A percentile compares a stretch with the other conserved stretches of the same genome.
phyloP scores from a whole-genome alignment of 2,888 invertebrate genomes.

The Tetragonisca angustula region DNA sequence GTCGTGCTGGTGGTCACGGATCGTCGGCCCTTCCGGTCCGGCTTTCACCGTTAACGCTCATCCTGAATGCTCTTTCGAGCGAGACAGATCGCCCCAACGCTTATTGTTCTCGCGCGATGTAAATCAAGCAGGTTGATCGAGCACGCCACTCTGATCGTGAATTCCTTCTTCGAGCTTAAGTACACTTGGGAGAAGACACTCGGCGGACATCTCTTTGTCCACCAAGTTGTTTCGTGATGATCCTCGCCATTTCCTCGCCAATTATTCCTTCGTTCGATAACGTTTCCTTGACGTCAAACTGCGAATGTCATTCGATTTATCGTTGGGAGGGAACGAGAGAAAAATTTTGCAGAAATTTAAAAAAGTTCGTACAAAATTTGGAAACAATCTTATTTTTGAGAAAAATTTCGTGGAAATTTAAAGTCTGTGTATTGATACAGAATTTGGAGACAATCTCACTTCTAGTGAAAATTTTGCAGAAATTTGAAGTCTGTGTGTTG shows the following conservation, averaged over 20 bases:
- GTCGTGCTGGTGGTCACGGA: conserved; percentile 71
- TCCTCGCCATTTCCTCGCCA: not conserved
- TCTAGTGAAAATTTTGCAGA: too few relatives aligned
- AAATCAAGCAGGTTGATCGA: conserved; percentile 64
- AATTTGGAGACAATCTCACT: too few relatives aligned
- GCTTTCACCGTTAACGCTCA: conserved; percentile 75
- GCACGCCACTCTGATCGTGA: conserved; percentile 47
- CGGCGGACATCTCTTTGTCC: conserved; percentile 10
- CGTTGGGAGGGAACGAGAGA: too few relatives aligned
- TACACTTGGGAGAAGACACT: not conserved
- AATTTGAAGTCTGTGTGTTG: too few relatives aligned
- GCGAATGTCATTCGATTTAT: too few relatives aligned
- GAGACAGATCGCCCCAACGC: conserved; percentile 65
- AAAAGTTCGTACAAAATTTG: too few relatives aligned
- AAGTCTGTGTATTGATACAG: too few relatives aligned
- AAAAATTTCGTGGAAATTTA: too few relatives aligned
- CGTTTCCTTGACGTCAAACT: too few relatives aligned
- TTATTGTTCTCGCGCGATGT: conserved; percentile 65
- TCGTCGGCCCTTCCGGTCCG: conserved; percentile 75
- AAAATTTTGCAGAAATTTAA: too few relatives aligned
- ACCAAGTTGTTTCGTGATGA: not conserved
- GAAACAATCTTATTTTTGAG: too few relatives aligned
- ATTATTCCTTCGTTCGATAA: not conserved
- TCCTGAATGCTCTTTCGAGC: conserved; percentile 72
- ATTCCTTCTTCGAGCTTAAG: conserved; percentile 43